A percentile compares a stretch with the other conserved stretches of the same genome.
Conservation (phyloP, 2,888 invertebrate genomes). For the Cheilosia soror region DNA sequence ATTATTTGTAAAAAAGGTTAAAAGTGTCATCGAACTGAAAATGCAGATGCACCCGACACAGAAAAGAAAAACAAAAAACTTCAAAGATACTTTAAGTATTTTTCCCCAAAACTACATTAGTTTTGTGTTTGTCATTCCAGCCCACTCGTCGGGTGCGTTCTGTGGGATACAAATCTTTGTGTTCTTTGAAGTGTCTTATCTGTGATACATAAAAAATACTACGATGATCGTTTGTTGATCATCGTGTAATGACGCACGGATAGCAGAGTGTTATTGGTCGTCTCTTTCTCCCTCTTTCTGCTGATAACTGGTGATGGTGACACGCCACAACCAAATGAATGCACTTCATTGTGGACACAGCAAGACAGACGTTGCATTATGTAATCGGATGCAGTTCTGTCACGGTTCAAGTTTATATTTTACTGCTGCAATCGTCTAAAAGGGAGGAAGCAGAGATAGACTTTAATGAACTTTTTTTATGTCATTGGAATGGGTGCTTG, state of each 20-base stretch:
- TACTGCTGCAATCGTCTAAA: not conserved
- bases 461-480: constrained; percentile 13
- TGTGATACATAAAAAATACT: constrained; percentile 29
- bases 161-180: constrained; percentile 20
- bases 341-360: constrained; percentile 44
- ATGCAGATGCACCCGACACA: constrained; percentile 37
- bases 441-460: not conserved
- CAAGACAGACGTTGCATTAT: constrained; percentile 34
- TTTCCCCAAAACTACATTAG: constrained; percentile 15
- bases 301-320: constrained; percentile 62
- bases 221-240: constrained; percentile 42
- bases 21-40: constrained; percentile 47
- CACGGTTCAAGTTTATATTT: constrained; percentile 62
- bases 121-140: constrained; percentile 20
- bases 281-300: constrained; percentile 9
- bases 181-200: constrained; percentile 39
- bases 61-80: constrained; percentile 12
- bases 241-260: constrained; percentile 2
- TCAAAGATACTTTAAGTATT: constrained; percentile 37
- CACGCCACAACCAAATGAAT: constrained; percentile 33
- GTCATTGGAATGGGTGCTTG: constrained; percentile 18
- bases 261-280: constrained; percentile 39
- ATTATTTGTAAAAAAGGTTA: constrained; percentile 62
- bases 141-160: constrained; percentile 25
- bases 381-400: constrained; percentile 70